Evolutionary conservation across 2,888 invertebrate species (phyloP).

Genomic region (Galerucella nymphaeae): DNA sequence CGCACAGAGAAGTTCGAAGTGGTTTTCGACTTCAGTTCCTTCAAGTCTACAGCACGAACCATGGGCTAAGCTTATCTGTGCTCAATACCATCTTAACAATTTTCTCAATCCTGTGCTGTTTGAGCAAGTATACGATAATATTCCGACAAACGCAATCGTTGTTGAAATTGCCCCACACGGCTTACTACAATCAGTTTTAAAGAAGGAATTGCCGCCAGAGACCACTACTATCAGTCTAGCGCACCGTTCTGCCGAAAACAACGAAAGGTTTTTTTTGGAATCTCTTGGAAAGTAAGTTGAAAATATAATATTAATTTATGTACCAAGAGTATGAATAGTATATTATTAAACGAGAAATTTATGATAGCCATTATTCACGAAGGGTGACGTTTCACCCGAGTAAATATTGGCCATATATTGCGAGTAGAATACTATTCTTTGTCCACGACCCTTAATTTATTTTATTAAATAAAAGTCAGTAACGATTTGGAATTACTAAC

Average conservation of each 20-base stretch:
- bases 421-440: too few relatives aligned
- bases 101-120: conserved; percentile 74
- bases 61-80: conserved; percentile 73
- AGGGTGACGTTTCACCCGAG: too few relatives aligned
- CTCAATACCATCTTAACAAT: conserved; percentile 91
- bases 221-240: conserved; percentile 77
- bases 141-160: conserved; percentile 81
- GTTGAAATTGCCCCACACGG: conserved; percentile 90
- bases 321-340: too few relatives aligned
- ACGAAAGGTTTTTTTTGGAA: conserved; percentile 63
- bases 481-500: too few relatives aligned
- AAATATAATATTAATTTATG: too few relatives aligned
- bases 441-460: too few relatives aligned
- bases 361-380: too few relatives aligned
- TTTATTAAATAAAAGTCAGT: too few relatives aligned
- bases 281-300: conserved; percentile 52
- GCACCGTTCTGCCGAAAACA: conserved; percentile 74
- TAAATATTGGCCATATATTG: too few relatives aligned
- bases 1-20: conserved; percentile 76
- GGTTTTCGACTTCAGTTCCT: conserved; percentile 82
- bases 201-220: conserved; percentile 73
- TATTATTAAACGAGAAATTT: too few relatives aligned
- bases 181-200: conserved; percentile 83
- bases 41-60: conserved; percentile 73
- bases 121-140: conserved; percentile 78